Base-by-base conservation (phyloP, 1,140 invertebrate genomes). In the Geopemphigus sp. region DNA sequence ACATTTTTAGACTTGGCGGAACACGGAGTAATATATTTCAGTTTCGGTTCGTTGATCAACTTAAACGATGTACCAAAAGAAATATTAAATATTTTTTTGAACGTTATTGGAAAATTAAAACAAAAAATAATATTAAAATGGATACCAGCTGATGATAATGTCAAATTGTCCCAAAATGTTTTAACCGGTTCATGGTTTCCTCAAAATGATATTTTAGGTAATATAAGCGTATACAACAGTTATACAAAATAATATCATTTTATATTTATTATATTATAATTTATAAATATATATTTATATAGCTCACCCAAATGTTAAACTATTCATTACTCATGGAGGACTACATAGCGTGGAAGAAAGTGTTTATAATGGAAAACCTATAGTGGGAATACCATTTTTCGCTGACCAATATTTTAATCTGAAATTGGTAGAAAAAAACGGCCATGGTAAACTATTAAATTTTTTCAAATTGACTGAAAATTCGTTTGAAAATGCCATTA, bases 11-110 rank as follows among this genome's bases (percentile, higher is more conserved):
- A 83, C 56, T 29, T 54, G 57, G 74, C 89, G 0, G 82, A 84
- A 22, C 83, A 90, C 45, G 91, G 91, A 1, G 88, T 90, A 3
- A 88, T 93, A 47, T 90, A 90, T 82, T 92, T 92, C 84, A 90
- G 89, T 61, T 87, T 92, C 82, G 91, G 91, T 0, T 89, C 90
- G 4, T 1, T 54, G 0, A 17, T 81, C 10, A 57, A 72, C 53
- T 63, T 63, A 53, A 50, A 45, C 17, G 19, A 57, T 6, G 15
- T 81, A 10, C 39, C 45, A 0, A 47, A 64, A 45, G 24, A 63
- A 53, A 50, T 73, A n/a, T 54, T 81, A 22, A 54, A 83, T 10
- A 80, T 78, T 5, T 83, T 86, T 78, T 24, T 85, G 6, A 53
- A 83, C 10, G 84, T 82, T 12, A 85, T 86, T 81, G 56, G 80